phyloP scores from a whole-genome alignment of 2,797 vertebrate genomes.

The Tenualosa ilisha region DNA sequence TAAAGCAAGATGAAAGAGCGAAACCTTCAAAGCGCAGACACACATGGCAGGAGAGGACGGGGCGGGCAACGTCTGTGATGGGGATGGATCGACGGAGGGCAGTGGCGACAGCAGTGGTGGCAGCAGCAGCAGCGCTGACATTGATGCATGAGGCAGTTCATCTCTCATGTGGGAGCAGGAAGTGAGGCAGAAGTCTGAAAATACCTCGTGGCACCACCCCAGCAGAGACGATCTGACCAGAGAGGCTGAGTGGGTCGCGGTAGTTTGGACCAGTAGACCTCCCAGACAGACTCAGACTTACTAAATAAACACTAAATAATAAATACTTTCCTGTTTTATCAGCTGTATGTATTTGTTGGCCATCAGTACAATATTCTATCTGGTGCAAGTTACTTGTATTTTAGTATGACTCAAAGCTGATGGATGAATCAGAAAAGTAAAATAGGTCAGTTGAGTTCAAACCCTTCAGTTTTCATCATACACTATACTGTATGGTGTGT shows the following conservation, averaged over 20 bases:
- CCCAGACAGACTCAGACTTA: background rate
- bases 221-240: background rate
- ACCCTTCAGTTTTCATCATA: background rate
- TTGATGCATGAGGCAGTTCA: conserved; percentile 14
- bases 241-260: background rate
- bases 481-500: background rate
- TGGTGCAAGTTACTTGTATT: background rate
- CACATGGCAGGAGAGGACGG: conserved; percentile 36
- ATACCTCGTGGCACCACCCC: background rate
- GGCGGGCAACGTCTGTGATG: conserved; percentile 45
- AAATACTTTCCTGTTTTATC: background rate
- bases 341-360: background rate
- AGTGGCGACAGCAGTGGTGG: background rate
- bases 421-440: background rate
- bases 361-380: background rate
- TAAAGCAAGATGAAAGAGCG: conserved; percentile 61
- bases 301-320: no score
- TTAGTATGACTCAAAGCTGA: background rate
- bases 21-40: conserved; percentile 62
- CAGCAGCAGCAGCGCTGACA: background rate
- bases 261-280: background rate
- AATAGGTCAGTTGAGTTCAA: background rate
- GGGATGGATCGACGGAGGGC: conserved; percentile 31
- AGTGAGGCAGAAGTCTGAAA: background rate
- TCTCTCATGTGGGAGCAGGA: background rate